Evolutionary conservation across 1,140 invertebrate species (phyloP).

Genomic region (Orchestia grillus): DNA sequence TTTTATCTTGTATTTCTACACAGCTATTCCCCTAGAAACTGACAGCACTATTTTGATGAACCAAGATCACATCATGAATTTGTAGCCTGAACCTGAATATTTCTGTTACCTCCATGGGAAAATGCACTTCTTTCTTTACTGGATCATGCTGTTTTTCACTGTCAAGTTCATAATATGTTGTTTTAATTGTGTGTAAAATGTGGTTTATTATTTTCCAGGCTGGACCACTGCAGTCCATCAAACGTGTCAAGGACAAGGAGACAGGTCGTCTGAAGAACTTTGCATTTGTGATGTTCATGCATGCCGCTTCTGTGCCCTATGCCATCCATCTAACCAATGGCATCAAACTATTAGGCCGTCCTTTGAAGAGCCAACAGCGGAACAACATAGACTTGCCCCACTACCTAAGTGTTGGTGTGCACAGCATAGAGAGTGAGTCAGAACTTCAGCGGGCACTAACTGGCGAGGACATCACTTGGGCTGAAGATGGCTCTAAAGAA

Average conservation of each 20-base stretch:
- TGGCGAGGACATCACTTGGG: neutral
- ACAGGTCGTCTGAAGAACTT: constrained; percentile 61
- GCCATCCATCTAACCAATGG: constrained; percentile 62
- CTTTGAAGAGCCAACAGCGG: constrained; percentile 61
- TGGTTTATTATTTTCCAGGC: constrained; percentile 58
- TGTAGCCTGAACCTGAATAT: too few species aligned
- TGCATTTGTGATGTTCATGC: constrained; percentile 60
- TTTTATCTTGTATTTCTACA: too few species aligned
- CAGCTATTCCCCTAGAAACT: too few species aligned
- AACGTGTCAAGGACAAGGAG: constrained; percentile 61
- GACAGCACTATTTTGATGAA: too few species aligned
- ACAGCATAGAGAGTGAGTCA: constrained; percentile 13
- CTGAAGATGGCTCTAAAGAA: neutral
- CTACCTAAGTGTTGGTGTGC: constrained; percentile 13
- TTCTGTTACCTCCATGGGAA: too few species aligned
- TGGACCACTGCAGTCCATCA: constrained; percentile 63
- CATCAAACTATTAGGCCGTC: constrained; percentile 47
- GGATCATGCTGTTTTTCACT: too few species aligned
- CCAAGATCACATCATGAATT: too few species aligned
- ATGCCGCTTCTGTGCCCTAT: constrained; percentile 63
- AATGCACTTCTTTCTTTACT: too few species aligned
- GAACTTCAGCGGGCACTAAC: neutral
- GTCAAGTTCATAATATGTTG: too few species aligned
- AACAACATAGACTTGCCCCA: constrained; percentile 32
- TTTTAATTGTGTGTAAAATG: neutral